A percentile compares a stretch with the other conserved stretches of the same genome.
Evolutionary conservation across 2,113 vertebrate genomes (phyloP).

Genomic region (Opisthocomus hoazin): DNA sequence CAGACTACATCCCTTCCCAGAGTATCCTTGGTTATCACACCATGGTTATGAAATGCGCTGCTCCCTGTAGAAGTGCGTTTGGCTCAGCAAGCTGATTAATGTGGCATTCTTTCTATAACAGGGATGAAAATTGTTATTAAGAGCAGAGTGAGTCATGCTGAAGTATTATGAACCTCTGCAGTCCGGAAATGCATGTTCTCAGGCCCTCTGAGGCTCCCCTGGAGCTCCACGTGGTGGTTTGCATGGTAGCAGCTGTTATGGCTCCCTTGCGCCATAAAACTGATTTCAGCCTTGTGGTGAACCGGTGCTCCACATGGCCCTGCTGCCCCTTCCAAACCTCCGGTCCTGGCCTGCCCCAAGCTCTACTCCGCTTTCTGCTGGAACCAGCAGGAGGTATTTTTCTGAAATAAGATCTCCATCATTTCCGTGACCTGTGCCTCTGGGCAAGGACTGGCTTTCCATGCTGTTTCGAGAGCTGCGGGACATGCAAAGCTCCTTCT

Average conservation of each 20-base stretch:
- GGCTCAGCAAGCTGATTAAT: neutral
- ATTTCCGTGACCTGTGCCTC: fast-evolving
- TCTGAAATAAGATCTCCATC: neutral
- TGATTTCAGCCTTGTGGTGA: fast-evolving
- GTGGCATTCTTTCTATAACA: neutral
- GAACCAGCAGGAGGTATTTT: neutral
- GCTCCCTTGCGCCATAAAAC: too few relatives aligned
- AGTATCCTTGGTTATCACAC: neutral
- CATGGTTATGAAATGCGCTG: fast-evolving
- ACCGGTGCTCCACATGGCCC: too few relatives aligned
- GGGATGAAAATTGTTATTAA: too few relatives aligned
- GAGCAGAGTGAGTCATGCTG: neutral
- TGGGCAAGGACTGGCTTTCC: neutral
- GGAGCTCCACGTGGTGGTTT: neutral
- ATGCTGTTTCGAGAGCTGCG: neutral
- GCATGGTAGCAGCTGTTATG: too few relatives aligned
- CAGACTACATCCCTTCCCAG: neutral
- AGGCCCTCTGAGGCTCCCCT: neutral
- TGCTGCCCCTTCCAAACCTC: fast-evolving
- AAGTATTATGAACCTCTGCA: neutral
- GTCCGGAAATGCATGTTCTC: neutral
- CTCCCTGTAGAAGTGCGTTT: fast-evolving
- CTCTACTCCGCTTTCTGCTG: neutral
- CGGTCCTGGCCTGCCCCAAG: too few relatives aligned
- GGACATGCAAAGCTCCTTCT: neutral